Base-by-base conservation (phyloP, 2,113 vertebrate genomes). In the Condylura cristata region DNA sequence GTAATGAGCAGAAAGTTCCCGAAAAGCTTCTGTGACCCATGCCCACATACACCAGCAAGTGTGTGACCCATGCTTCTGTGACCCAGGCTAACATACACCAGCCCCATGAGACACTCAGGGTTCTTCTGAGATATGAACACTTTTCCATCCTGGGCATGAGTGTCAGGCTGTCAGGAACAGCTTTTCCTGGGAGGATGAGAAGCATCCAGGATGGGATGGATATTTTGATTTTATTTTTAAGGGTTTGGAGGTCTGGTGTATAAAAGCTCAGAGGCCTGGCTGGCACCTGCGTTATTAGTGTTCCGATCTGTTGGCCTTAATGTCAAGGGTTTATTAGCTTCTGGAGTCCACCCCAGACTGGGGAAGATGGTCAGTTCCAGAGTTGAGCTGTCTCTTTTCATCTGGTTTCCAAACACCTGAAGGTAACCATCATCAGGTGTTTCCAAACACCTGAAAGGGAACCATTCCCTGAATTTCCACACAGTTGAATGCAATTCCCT, bases 171-270 rank as follows among this genome's bases (percentile, higher is more conserved):
- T 70, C 66, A n/a, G 58, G 11, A 11, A 20, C 39, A 63, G 34
- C 44, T 71, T 20, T 46, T 44, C 63, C 5, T 3, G n/a, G 44
- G 17, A 87, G 60, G n/a, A 20, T 51, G 48, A n/a, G n/a, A 48
- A 2, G 30, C 17, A 5, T 8, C 68, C 60, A 8, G 32, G 11
- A 18, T 0, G 2, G 20, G 24, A 53, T 4, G 5, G 56, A 8
- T 20, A n/a, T 51, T 56, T 48, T 5, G 14, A 37, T 70, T 86
- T 88, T 41, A 37, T 74, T 39, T 93, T 80, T 41, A 90, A 90
- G 30, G 34, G 68, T 1, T 11, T 8, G 41, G 30, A 66, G 18
- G 24, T 60, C 58, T 58, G 51, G 4, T 44, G 56, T 14, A 32
- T 32, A 37, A 60, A 70, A 60, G 22, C 34, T 61, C 72, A 28